Base-by-base conservation (phyloP, 2,113 vertebrate genomes). In the Verasper variegatus region DNA sequence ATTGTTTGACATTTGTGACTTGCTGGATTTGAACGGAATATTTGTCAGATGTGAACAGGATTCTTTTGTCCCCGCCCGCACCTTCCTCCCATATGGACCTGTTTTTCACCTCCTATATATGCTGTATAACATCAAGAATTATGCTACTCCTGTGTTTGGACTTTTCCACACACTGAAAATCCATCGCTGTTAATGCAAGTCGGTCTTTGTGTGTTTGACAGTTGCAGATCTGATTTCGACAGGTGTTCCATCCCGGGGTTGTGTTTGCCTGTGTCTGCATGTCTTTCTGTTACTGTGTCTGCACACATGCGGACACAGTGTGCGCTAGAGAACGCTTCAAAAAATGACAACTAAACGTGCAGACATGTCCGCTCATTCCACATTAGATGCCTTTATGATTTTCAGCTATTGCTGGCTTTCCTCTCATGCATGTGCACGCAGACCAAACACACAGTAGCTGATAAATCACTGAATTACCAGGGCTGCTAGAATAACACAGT, bases 311-410 rank as follows among this genome's bases (percentile, higher is more conserved):
- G 8, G n/a, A n/a, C n/a, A n/a, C n/a, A 54, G 51, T 15, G n/a
- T 47, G n/a, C 45, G 57, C 57, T 69, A 8, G 37, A 71, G 78
- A 65, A 20, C 40, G 40, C 63, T 68, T 51, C 2, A 74, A 35
- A 86, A 59, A 17, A 58, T 66, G 72, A 74, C 83, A 75, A 42
- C 68, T 70, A 12, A 86, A 71, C 85, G 83, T 88, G 73, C 86
- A 74, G 78, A 90, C 89, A 84, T 83, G 86, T 55, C 87, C 84
- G 80, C 35, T 88, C 85, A 87, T 89, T 92, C 76, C 89, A 68
- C 71, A 76, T 82, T 59, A 78, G 88, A 91, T 89, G 89, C 91
- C 72, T 91, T 82, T 78, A 13, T 88, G 87, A 84, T 72, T 87
- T 80, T 87, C 68, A 88, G 81, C 80, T 85, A 85, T 81, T 68